Evolutionary conservation across 1,140 invertebrate species (phyloP).

Genomic region (Eupristina koningsbergeri): DNA sequence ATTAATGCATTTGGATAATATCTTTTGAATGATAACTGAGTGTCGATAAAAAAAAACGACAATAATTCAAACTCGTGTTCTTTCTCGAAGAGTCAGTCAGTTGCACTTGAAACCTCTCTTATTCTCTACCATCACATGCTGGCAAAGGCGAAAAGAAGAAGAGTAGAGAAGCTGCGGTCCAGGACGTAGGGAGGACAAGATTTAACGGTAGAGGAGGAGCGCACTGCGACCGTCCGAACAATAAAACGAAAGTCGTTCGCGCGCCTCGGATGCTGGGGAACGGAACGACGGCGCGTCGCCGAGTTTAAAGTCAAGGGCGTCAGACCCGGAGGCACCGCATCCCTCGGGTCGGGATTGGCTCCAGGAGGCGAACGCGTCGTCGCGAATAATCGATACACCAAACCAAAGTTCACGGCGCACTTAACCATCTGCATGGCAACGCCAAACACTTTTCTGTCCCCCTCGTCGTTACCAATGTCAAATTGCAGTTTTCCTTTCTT

Average conservation of each 20-base stretch:
- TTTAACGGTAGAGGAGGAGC: constrained; percentile 13
- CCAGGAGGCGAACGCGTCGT: constrained; percentile 33
- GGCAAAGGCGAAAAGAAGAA: not conserved
- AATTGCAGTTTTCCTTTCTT: too few species aligned
- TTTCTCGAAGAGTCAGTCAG: not conserved
- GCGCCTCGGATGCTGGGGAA: not conserved
- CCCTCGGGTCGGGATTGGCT: constrained; percentile 47
- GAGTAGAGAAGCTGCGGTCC: not conserved
- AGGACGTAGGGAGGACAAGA: not conserved
- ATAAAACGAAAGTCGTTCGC: constrained; percentile 2
- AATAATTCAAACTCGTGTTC: not conserved
- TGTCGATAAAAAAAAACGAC: not conserved
- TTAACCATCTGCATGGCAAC: constrained; percentile 50
- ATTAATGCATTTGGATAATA: constrained; percentile 28
- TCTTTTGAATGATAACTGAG: not conserved
- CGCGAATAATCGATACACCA: constrained; percentile 69
- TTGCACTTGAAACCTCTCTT: not conserved
- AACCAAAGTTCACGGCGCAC: constrained; percentile 70
- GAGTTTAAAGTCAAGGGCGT: constrained; percentile 64
- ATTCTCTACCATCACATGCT: not conserved
- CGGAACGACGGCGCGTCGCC: not conserved
- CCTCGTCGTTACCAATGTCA: not conserved
- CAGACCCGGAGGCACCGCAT: constrained; percentile 58
- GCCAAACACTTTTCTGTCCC: not conserved
- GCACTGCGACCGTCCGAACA: not conserved